phyloP scores from a whole-genome alignment of 2,113 vertebrate species.

The Leiothrix lutea region DNA sequence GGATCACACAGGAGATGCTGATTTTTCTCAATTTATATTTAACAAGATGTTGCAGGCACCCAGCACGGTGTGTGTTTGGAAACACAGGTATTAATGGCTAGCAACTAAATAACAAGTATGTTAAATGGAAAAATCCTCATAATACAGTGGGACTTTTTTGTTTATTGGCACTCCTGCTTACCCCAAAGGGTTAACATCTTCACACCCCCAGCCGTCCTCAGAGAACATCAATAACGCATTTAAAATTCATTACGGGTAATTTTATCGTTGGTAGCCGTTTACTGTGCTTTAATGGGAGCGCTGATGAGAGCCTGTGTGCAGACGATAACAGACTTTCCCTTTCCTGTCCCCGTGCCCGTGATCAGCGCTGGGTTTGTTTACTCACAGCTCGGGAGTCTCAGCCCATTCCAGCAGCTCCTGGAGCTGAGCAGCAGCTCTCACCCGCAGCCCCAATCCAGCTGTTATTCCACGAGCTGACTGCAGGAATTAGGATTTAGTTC shows the following conservation, averaged over 20 bases:
- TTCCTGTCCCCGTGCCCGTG: neutral
- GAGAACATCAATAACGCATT: constrained; percentile 11
- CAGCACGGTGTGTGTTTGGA: neutral
- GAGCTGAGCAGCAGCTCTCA: neutral
- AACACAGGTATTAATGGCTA: neutral
- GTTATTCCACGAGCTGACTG: neutral
- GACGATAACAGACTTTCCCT: constrained; percentile 17
- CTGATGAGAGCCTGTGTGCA: constrained; percentile 50
- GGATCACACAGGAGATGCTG: neutral
- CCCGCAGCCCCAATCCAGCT: neutral
- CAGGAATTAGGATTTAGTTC: neutral
- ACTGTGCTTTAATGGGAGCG: constrained; percentile 37
- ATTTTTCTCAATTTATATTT: neutral
- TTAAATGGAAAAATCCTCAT: neutral
- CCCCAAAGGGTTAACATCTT: constrained; percentile 8
- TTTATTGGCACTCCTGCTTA: neutral
- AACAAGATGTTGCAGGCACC: neutral
- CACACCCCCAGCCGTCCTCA: neutral
- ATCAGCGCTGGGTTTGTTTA: neutral
- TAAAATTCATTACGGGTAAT: constrained; percentile 28
- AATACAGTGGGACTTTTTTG: neutral
- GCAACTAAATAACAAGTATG: neutral
- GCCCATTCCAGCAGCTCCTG: neutral
- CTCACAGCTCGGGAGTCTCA: neutral
- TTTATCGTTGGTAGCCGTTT: constrained; percentile 33